A percentile compares a stretch with the other conserved stretches of the same genome.
phyloP scores from a whole-genome alignment of 2,797 vertebrate species.

The Pseudochirops cupreus region DNA sequence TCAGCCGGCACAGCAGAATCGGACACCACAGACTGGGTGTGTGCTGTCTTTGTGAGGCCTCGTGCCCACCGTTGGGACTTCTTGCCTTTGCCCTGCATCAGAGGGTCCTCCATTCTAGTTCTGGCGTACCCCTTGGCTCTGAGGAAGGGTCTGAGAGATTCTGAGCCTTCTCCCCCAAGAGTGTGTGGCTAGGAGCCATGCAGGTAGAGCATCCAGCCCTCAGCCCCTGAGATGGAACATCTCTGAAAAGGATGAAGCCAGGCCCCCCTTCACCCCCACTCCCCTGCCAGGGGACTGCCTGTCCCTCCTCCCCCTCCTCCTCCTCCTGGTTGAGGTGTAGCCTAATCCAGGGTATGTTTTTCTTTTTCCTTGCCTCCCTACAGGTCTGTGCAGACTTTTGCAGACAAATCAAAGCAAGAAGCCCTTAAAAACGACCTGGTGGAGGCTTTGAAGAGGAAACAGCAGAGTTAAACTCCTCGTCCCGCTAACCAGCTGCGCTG shows the following conservation, averaged over 20 bases:
- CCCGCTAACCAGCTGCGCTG: conserved; percentile 81
- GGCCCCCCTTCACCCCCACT: neutral
- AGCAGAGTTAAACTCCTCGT: conserved; percentile 89
- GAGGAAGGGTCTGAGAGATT: neutral
- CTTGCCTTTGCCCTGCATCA: neutral
- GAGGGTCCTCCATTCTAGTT: neutral
- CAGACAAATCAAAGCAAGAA: conserved; percentile 97
- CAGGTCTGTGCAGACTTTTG: conserved; percentile 97
- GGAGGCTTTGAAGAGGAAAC: conserved; percentile 97
- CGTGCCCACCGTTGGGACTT: too few relatives aligned
- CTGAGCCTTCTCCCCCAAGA: neutral
- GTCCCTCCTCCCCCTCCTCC: neutral
- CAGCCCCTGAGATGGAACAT: too few relatives aligned
- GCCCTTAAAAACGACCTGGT: conserved; percentile 96
- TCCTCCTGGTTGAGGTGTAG: fast-evolving
- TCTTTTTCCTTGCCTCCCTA: conserved; percentile 43
- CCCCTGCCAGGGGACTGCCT: neutral
- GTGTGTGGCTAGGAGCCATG: too few relatives aligned
- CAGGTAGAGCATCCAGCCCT: too few relatives aligned
- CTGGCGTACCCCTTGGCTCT: fast-evolving
- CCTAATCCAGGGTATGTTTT: neutral
- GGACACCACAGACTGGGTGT: neutral
- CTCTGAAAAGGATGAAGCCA: too few relatives aligned
- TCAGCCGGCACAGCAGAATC: too few relatives aligned
- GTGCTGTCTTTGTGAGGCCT: neutral